Evolutionary conservation across 1,140 invertebrate species (phyloP).

Genomic region (Macrosteles quadrilineatus): DNA sequence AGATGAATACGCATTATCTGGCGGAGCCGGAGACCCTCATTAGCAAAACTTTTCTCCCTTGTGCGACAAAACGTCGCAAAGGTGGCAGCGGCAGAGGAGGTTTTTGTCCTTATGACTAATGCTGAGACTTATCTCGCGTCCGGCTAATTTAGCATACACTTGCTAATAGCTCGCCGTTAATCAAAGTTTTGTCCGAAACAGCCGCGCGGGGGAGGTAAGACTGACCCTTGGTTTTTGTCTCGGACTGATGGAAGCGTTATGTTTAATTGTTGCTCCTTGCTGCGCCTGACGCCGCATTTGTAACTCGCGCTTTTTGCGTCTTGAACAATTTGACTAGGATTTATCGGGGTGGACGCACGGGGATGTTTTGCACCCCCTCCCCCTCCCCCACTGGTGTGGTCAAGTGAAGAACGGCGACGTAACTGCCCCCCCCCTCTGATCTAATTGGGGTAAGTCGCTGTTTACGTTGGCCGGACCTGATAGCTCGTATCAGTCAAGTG

Average conservation of each 20-base stretch:
- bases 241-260: constrained; percentile 17
- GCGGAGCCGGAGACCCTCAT: too few relatives aligned
- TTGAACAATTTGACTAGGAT: constrained; percentile 18
- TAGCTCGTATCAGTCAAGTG: too few relatives aligned
- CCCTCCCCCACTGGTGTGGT: too few relatives aligned
- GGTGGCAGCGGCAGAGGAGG: background rate
- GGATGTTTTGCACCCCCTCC: too few relatives aligned
- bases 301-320: constrained; percentile 1
- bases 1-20: too few relatives aligned
- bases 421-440: too few relatives aligned
- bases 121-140: constrained; percentile 19
- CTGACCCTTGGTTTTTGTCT: constrained; percentile 25
- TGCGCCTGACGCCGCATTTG: constrained; percentile 10
- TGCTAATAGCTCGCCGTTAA: constrained; percentile 40
- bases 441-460: too few relatives aligned
- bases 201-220: constrained; percentile 10
- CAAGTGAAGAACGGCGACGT: too few relatives aligned
- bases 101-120: constrained; percentile 38
- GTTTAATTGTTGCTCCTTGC: constrained; percentile 12
- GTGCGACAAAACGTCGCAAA: too few relatives aligned
- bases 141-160: constrained; percentile 39
- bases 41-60: too few relatives aligned
- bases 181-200: constrained; percentile 39
- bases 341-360: background rate
- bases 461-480: too few relatives aligned